Conservation (phyloP, 2,888 invertebrate species). For the Yponomeuta cagnagella region DNA sequence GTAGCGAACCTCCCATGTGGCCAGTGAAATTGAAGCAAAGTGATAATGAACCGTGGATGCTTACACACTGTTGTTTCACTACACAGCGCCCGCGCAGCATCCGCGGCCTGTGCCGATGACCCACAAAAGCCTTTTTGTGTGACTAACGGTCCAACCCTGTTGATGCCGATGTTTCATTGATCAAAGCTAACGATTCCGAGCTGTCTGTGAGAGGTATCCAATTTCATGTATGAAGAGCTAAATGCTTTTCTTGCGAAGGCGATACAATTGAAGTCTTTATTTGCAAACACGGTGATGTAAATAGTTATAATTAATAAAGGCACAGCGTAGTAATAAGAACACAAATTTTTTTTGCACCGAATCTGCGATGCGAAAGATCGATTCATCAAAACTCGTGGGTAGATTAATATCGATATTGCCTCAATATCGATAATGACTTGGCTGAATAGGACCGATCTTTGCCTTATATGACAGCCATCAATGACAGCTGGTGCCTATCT, state of each 20-base stretch:
- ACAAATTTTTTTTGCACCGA: background rate
- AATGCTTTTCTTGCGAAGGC: too few relatives aligned
- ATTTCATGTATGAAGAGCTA: background rate
- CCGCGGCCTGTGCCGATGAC: conserved; percentile 62
- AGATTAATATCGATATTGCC: background rate
- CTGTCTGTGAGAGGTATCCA: conserved; percentile 25
- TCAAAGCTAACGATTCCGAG: conserved; percentile 53
- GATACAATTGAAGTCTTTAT: too few relatives aligned
- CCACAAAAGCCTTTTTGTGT: conserved; percentile 66
- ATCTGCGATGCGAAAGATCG: background rate
- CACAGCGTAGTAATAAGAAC: background rate
- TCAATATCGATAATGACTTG: background rate
- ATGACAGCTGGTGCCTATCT: background rate
- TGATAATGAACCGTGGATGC: background rate
- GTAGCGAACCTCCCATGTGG: too few relatives aligned
- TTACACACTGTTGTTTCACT: conserved; percentile 14
- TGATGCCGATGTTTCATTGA: conserved; percentile 63
- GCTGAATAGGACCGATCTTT: background rate
- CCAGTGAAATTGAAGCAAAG: too few relatives aligned
- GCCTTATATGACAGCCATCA: background rate
- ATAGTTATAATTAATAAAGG: background rate
- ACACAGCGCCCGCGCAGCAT: conserved; percentile 25
- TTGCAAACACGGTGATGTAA: too few relatives aligned
- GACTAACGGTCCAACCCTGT: conserved; percentile 67
- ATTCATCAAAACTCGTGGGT: background rate